phyloP scores from a whole-genome alignment of 2,888 invertebrate species.

The Gerris lacustris region DNA sequence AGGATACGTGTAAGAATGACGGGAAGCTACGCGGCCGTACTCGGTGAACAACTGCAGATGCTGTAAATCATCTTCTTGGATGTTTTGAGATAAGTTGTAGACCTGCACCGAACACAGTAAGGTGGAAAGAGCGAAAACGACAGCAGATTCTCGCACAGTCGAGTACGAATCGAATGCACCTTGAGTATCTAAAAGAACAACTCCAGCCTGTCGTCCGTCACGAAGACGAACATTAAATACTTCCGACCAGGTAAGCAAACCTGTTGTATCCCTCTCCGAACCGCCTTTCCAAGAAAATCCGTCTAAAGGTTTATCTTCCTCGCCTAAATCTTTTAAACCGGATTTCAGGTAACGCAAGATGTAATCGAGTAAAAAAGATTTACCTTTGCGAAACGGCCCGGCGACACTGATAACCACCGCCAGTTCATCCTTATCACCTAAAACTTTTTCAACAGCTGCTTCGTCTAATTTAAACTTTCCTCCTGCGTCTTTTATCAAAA shows the following conservation, averaged over 20 bases:
- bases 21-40: slow-evolving; percentile 86
- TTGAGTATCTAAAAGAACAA: slow-evolving; percentile 86
- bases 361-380: slow-evolving; percentile 91
- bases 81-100: slow-evolving; percentile 88
- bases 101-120: slow-evolving; percentile 95
- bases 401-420: slow-evolving; percentile 90
- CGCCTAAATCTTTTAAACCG: slow-evolving; percentile 54
- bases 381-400: slow-evolving; percentile 93
- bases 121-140: slow-evolving; percentile 93
- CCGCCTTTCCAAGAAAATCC: slow-evolving; percentile 92
- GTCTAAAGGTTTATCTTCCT: slow-evolving; percentile 62
- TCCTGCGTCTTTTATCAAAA: not conserved
- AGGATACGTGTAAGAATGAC: slow-evolving; percentile 75
- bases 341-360: slow-evolving; percentile 83
- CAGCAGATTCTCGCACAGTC: slow-evolving; percentile 92
- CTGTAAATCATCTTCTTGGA: slow-evolving; percentile 94
- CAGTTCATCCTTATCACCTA: slow-evolving; percentile 58
- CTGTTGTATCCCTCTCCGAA: slow-evolving; percentile 86
- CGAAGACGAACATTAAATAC: slow-evolving; percentile 64
- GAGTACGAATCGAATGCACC: slow-evolving; percentile 95
- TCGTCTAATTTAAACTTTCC: slow-evolving; percentile 68
- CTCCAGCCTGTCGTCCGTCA: slow-evolving; percentile 63
- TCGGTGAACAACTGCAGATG: slow-evolving; percentile 94
- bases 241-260: slow-evolving; percentile 90
- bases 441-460: slow-evolving; percentile 60